Base-by-base conservation (phyloP, 2,888 invertebrate genomes). In the Ametastegia equiseti region DNA sequence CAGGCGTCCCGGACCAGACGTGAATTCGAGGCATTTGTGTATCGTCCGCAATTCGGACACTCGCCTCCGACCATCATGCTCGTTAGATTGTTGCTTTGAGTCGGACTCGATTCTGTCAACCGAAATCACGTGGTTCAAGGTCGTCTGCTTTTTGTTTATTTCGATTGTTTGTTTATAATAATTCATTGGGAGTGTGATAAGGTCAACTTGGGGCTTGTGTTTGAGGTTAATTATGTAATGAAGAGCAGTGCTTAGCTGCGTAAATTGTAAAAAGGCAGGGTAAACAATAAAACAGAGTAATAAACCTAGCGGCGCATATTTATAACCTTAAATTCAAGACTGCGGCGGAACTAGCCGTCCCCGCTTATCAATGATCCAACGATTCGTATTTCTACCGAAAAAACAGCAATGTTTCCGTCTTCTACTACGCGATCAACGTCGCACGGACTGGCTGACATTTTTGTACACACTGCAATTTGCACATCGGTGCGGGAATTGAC, bases 1-100 rank as follows among this genome's bases (percentile, higher is more conserved):
- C 96, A 96, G 73, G 93, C 93, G 89, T 96, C 96, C 77, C 94
- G 95, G 19, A 96, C 94, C 80, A 96, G 91, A 80, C 96, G 93
- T 87, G 94, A 94, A 81, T 93, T 91, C 6, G 94, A 94, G 63
- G 92, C 90, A 86, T 94, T 94, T 50, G 94, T 92, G 80, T 92
- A 87, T 86, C 93, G 93, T 81, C 93, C 92, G 88, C 95, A 95
- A 89, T 94, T 94, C 54, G 94, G 94, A 90, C 95, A 95, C 88
- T 92, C 89, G 91, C 93, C 87, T 45, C 81, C 60, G 23, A 57
- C 78, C 78, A 78, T 78, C 50, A 75, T 71, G 27, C 1, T 23
- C 33, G 54, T 54, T 54, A n/a, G n/a, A 1, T 27, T 33, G 23
- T 36, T n/a, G n/a, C n/a, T n/a, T n/a, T n/a, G n/a, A n/a, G n/a